Evolutionary conservation across 1,140 invertebrate genomes (phyloP), one percentile per base, ranked within the genome.

Genomic region (Heliconius hewitsoni): DNA sequence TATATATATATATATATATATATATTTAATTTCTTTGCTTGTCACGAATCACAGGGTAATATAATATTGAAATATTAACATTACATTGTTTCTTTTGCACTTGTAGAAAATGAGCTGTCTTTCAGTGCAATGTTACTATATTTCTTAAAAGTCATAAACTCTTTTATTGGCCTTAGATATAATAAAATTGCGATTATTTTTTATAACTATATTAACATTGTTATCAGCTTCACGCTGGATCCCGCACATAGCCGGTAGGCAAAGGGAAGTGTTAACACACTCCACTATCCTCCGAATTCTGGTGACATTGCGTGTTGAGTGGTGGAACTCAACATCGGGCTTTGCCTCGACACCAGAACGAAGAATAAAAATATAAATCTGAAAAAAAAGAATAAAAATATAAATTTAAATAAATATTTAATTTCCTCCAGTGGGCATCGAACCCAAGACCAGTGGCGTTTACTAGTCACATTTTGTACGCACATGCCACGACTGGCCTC

Each of bases 21-120:
- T 80, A 74, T 80, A 55, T 79, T 79, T 70, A 70, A 70, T 76
- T 66, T 19, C 37, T 18, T 74, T 70, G 57, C 74, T 37, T 74
- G 55, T 74, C 55, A 66, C 57, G 60, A 66, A 57, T 66, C 23
- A 13, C 23, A 2, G 27, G 11, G n/a, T 66, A 27, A 66, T 66
- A 66, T 66, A 27, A 66, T 23, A 66, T 66, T 66, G 23, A 27
- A 66, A 66, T 66, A 66, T 66, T 66, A 9, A 5, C 23, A 66
- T 16, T 66, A 66, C 60, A 66, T 66, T 66, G 60, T 66, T 66
- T 16, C 60, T 6, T 27, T 66, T 27, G 11, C 1, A 13, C 11
- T 16, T 57, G 9, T 66, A 66, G 23, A 66, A 66, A 66, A 66
- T 27, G 23, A 27, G 23, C 23, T 27, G 50, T 23, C 8, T 66